Evolutionary conservation across 2,888 invertebrate species (phyloP).

Genomic region (Aphodius granarius): DNA sequence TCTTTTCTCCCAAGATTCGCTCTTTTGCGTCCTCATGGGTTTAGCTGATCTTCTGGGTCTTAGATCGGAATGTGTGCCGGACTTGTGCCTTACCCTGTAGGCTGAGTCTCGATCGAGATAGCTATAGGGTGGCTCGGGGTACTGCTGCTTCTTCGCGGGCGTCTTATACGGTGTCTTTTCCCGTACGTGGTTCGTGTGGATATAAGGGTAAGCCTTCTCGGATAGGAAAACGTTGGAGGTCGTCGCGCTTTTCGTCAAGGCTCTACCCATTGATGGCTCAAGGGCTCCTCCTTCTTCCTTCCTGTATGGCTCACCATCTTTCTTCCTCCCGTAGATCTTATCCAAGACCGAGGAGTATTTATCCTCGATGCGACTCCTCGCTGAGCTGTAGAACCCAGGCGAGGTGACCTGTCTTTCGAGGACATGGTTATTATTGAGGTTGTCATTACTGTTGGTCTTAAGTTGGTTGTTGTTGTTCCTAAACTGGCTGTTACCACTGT

Average conservation of each 20-base stretch:
- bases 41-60: constrained; percentile 53
- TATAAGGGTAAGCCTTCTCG: constrained; percentile 68
- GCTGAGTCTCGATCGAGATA: constrained; percentile 48
- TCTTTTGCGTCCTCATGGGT: constrained; percentile 64
- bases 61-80: constrained; percentile 36
- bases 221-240: constrained; percentile 66
- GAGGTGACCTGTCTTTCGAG: constrained; percentile 1
- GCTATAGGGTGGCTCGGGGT: constrained; percentile 49
- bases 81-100: constrained; percentile 48
- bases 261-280: constrained; percentile 60
- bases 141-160: constrained; percentile 31
- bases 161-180: constrained; percentile 65
- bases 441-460: constrained; percentile 15
- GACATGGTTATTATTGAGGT: not conserved
- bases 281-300: constrained; percentile 68
- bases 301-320: no score
- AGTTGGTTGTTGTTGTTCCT: constrained; percentile 18
- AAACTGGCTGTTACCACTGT: no score
- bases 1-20: constrained; percentile 60
- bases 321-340: constrained; percentile 64
- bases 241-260: constrained; percentile 70
- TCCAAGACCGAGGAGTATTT: constrained; percentile 78
- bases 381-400: constrained; percentile 21
- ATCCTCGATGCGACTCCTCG: constrained; percentile 73
- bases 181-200: constrained; percentile 56